Evolutionary conservation across 1,140 invertebrate species (phyloP), one percentile per base, ranked within the genome.

Genomic region (Glossosoma conforme): DNA sequence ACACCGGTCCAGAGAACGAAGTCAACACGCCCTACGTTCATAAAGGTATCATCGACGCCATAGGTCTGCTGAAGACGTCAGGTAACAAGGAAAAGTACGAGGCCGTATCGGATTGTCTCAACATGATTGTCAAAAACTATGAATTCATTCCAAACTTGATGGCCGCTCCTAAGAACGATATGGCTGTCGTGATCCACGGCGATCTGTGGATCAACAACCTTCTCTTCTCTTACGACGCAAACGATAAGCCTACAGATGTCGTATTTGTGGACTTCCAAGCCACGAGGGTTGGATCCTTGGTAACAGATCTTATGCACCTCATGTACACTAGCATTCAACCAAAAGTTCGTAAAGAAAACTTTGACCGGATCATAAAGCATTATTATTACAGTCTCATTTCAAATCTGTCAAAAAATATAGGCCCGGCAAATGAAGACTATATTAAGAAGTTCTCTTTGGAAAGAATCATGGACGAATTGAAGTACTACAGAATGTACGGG

Each of bases 171-270:
- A 43, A 48, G 2, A 41, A n/a, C 15, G 32, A 48, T 20, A 11
- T 44, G 2, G 15, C 30, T 25, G 60, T 69, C 1, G 35, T 73
- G 1, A 62, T 37, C 13, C 74, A 76, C 38, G 74, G 74, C 0
- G 74, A 76, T 44, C 41, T 61, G 5, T 74, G 70, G 70, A 64
- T 64, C 8, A 72, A 73, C 38, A 75, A 75, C 49, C 58, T 71
- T 3, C 42, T 72, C 8, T 72, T 69, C 25, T 45, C 59, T 1
- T 53, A 67, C 22, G 63, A 68, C 14, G 59, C 46, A 1, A 42
- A 40, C 1, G 44, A 59, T 0, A 35, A 52, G 0, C 44, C 47
- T 8, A 47, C 17, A 10, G 46, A 56, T 14, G 61, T 64, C 0
- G 68, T 68, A 44, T 54, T 74, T 2, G 44, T 72, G 1, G 70